Percentiles rank a stretch among this genome's conserved stretches.
phyloP scores from a whole-genome alignment of 2,797 vertebrate genomes.

The Melanotaenia maccullochi region DNA sequence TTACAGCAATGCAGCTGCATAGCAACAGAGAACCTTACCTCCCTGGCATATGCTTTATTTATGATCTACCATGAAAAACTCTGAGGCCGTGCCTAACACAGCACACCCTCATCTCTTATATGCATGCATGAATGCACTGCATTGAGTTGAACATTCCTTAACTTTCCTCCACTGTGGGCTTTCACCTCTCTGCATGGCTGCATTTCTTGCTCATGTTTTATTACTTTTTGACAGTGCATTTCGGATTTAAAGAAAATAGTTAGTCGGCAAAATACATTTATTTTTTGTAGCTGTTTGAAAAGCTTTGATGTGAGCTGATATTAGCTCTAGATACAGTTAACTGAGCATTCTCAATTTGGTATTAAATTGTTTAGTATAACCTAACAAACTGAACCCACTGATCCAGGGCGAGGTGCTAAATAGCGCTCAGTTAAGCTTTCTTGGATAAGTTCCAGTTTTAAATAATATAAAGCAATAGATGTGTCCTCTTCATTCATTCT shows the following conservation, averaged over 20 bases:
- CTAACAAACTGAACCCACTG: not conserved
- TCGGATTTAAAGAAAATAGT: conserved; percentile 12
- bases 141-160: conserved; percentile 7
- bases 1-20: conserved; percentile 42
- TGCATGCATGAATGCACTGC: conserved; percentile 15
- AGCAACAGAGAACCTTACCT: conserved; percentile 38
- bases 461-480: not conserved
- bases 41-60: conserved; percentile 60
- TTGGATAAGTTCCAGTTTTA: not conserved
- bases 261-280: not conserved
- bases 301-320: not conserved
- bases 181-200: not conserved
- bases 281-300: not conserved
- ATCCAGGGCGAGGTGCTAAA: not conserved
- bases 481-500: not conserved
- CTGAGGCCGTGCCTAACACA: conserved; percentile 39
- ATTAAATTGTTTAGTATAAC: conserved; percentile 5
- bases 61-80: conserved; percentile 49
- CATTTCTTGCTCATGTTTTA: conserved; percentile 14
- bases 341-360: not conserved
- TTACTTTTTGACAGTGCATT: conserved; percentile 1
- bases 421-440: not conserved
- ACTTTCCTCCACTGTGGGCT: not conserved
- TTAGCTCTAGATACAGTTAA: not conserved
- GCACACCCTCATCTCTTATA: conserved; percentile 27